phyloP scores from a whole-genome alignment of 2,888 invertebrate species.

The Amiota minor region DNA sequence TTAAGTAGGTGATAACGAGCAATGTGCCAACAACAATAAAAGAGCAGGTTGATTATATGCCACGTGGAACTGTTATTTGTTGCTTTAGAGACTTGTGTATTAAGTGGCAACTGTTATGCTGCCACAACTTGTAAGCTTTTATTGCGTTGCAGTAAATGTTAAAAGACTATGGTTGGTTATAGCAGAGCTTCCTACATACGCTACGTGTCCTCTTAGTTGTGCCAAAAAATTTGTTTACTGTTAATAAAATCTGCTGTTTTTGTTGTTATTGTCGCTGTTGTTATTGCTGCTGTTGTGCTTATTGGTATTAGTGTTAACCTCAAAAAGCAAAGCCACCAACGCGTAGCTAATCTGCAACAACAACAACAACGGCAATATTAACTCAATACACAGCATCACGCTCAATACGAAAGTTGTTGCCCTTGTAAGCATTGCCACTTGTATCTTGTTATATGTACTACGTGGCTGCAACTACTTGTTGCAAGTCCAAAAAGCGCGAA shows the following conservation, averaged over 20 bases:
- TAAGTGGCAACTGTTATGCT: conserved; percentile 41
- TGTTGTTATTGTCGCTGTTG: no score
- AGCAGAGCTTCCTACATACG: conserved; percentile 2
- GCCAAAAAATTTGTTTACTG: conserved; percentile 16
- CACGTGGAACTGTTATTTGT: not conserved
- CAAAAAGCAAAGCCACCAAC: conserved; percentile 26
- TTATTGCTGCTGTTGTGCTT: not conserved
- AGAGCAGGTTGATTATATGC: conserved; percentile 44
- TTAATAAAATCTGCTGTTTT: not conserved
- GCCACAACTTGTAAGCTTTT: conserved; percentile 22
- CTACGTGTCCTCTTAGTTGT: not conserved
- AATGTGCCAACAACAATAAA: not conserved
- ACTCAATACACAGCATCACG: not conserved
- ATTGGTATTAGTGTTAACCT: conserved; percentile 23
- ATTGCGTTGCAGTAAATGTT: conserved; percentile 18
- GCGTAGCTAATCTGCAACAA: conserved; percentile 22
- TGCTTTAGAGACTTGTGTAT: conserved; percentile 36
- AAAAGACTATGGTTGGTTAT: not conserved
- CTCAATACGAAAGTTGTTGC: conserved; percentile 61
- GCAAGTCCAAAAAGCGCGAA: conserved; percentile 11
- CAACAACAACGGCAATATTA: not conserved
- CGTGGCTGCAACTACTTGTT: conserved; percentile 3
- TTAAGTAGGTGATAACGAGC: conserved; percentile 52
- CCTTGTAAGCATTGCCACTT: conserved; percentile 50
- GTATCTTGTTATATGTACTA: not conserved